phyloP scores from a whole-genome alignment of 2,888 invertebrate genomes.

The Escarpia spicata region DNA sequence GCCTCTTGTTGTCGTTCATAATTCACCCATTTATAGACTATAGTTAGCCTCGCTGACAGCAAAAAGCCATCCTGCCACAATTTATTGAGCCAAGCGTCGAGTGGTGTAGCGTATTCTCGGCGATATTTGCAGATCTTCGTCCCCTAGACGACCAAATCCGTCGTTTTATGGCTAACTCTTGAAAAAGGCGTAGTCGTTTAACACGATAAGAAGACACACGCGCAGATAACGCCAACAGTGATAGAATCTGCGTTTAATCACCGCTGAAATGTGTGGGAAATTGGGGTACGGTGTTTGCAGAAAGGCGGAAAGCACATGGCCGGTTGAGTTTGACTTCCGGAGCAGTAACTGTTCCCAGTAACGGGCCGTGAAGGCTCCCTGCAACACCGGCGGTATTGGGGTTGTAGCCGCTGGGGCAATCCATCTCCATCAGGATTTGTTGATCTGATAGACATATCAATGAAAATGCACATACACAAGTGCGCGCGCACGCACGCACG shows the following conservation, averaged over 20 bases:
- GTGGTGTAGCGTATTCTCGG: background rate
- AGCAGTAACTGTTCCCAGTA: background rate
- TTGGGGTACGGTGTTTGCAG: background rate
- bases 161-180: background rate
- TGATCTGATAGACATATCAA: no score
- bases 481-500: no score
- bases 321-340: background rate
- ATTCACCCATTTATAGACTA: background rate
- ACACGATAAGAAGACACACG: slow-evolving; percentile 16
- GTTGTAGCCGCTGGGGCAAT: background rate
- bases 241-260: background rate
- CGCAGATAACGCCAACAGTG: background rate
- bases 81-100: background rate
- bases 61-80: background rate
- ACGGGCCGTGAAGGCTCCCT: background rate
- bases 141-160: background rate
- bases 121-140: background rate
- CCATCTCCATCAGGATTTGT: background rate
- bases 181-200: background rate
- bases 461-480: no score
- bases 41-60: background rate
- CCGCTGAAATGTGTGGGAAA: background rate
- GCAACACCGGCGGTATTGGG: no score
- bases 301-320: background rate
- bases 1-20: no score